Evolutionary conservation across 1,140 invertebrate species (phyloP).

Genomic region (Whitmania pigra): DNA sequence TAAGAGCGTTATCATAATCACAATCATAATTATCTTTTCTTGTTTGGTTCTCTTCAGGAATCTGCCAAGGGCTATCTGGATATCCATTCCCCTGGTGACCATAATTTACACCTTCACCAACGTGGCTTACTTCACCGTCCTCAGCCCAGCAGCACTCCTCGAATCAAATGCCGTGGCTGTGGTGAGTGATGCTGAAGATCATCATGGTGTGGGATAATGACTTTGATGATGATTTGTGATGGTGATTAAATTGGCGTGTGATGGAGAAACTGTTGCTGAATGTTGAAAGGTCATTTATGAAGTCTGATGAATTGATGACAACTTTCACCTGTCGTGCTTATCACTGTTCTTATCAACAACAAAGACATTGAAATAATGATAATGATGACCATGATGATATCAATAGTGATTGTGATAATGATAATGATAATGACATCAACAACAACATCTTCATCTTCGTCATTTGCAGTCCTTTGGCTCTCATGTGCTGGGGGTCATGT

Average conservation of each 20-base stretch:
- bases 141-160: slow-evolving; percentile 65
- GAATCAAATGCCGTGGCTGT: slow-evolving; percentile 83
- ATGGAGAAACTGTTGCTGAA: no score
- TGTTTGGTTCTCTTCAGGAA: slow-evolving; percentile 37
- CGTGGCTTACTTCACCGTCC: slow-evolving; percentile 74
- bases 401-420: not conserved
- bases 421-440: not conserved
- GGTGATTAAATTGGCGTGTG: no score
- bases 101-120: slow-evolving; percentile 77
- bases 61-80: slow-evolving; percentile 59
- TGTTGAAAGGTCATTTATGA: no score
- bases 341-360: no score
- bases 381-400: not conserved
- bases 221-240: not conserved
- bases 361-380: not conserved
- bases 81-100: slow-evolving; percentile 79
- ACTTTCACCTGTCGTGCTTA: no score
- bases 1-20: no score
- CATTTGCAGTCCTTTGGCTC: slow-evolving; percentile 71
- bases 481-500: slow-evolving; percentile 72
- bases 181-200: slow-evolving; percentile 47
- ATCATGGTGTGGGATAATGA: not conserved
- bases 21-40: no score
- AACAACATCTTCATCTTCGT: not conserved
- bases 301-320: no score